These are phyloP conservation scores for Leptopilina clavipes DNA, from an alignment of 1,140 invertebrate species.

Conservation along the genomic window DNA sequence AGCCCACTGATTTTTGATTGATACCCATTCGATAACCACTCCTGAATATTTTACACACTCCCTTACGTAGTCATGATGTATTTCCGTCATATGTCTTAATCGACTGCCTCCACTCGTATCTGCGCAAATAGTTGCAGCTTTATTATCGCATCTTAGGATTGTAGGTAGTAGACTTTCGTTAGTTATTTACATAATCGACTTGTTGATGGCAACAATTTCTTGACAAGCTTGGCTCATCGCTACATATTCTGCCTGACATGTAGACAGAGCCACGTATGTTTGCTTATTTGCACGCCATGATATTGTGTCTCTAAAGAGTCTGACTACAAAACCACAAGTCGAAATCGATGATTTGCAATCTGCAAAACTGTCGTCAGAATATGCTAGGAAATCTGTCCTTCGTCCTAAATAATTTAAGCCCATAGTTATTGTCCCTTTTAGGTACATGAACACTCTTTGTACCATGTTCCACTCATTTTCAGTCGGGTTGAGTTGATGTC, in stretches of 20 bases:
- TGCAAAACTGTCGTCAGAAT: neutral
- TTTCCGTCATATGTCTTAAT: neutral
- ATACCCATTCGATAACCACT: neutral
- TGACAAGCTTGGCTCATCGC: neutral
- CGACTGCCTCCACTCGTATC: neutral
- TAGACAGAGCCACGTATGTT: neutral
- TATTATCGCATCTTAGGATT: neutral
- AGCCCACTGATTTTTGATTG: neutral
- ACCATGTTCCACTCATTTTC: neutral
- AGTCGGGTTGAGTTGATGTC: neutral
- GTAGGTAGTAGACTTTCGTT: neutral
- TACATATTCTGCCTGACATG: neutral
- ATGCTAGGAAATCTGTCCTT: neutral
- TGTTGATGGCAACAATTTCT: neutral
- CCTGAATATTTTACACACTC: neutral
- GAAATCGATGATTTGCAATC: neutral
- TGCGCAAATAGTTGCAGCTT: neutral
- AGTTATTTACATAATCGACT: neutral
- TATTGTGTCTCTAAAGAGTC: neutral
- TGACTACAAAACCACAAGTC: neutral
- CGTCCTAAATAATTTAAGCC: neutral
- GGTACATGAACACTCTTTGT: neutral
- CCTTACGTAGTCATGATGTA: neutral
- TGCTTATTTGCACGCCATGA: neutral
- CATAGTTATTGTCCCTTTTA: neutral